Base-by-base conservation (phyloP, 2,888 invertebrate genomes). In the Patella caerulea region DNA sequence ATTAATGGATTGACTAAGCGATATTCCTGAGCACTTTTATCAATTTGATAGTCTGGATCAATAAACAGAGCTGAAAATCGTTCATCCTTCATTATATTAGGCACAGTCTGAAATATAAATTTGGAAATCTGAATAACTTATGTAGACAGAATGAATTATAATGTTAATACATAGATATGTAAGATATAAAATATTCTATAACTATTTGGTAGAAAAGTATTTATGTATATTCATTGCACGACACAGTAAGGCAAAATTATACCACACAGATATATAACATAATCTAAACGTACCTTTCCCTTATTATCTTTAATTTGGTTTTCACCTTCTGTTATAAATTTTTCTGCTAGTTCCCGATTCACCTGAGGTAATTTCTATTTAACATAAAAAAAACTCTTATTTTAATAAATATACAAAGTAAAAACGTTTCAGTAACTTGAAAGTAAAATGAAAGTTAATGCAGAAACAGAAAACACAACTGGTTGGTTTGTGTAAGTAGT, bases 21-120 rank as follows among this genome's bases (percentile, higher is more conserved):
- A 91, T 94, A 99, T 90, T 98, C 97, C 87, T 97, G 96, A 73
- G 96, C 95, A 88, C 94, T 94, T 86, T 94, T 95, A 90, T 98
- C 96, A 77, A 98, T 95, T 92, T 97, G 95, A 92, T 96, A 99
- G 89, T 98, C 97, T 15, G 97, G 95, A 93, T 99, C 96, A 86
- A 94, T 95, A 92, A 99, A 99, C 90, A 99, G 92, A 2, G 94
- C 95, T 90, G 96, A 95, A 92, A 99, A 99, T 86, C 99, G 94
- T 82, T 95, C 94, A 91, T 99, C 99, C 87, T 95, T 94, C 78
- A 99, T 93, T 17, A 98, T 92, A 88, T 94, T 95, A n/a, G 84
- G 77, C 4, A 82, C 82, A 24, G 75, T 72, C 85, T 86, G 69
- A 24, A 77, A 70, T 7, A 72, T 70, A 24, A 71, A n/a, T 76